Evolutionary conservation across 1,140 invertebrate species (phyloP).

Genomic region (Heliconius himera): DNA sequence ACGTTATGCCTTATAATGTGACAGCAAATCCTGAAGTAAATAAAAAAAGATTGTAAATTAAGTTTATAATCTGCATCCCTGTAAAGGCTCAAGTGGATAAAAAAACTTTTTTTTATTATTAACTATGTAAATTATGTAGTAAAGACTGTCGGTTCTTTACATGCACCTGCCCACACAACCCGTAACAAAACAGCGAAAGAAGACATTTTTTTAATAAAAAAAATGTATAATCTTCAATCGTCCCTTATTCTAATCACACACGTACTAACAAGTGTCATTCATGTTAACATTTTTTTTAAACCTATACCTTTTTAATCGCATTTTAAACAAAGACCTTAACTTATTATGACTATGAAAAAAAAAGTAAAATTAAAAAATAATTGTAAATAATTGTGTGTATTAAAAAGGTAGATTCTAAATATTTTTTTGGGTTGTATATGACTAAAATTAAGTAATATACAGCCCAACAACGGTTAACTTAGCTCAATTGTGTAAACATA

Average conservation of each 20-base stretch:
- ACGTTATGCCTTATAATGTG: slow-evolving; percentile 36
- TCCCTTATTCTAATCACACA: slow-evolving; percentile 64
- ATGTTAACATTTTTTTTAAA: slow-evolving; percentile 43
- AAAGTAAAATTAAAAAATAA: background rate
- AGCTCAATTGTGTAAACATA: slow-evolving; percentile 47
- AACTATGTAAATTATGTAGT: background rate
- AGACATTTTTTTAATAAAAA: slow-evolving; percentile 33
- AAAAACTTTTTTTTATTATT: background rate
- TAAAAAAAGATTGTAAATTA: slow-evolving; percentile 19
- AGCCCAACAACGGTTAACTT: slow-evolving; percentile 40
- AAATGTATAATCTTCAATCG: slow-evolving; percentile 47
- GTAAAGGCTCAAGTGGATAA: slow-evolving; percentile 27
- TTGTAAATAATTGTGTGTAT: slow-evolving; percentile 6
- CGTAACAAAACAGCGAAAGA: slow-evolving; percentile 51
- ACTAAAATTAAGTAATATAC: slow-evolving; percentile 30
- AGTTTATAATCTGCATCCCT: slow-evolving; percentile 37
- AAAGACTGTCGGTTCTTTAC: slow-evolving; percentile 33
- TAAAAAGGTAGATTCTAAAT: slow-evolving; percentile 34
- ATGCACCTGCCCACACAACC: slow-evolving; percentile 54
- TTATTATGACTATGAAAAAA: slow-evolving; percentile 11
- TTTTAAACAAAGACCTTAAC: slow-evolving; percentile 4
- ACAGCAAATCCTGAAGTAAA: slow-evolving; percentile 31
- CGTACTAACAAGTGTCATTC: slow-evolving; percentile 51
- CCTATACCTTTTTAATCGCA: slow-evolving; percentile 18
- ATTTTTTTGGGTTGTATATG: slow-evolving; percentile 30